Evolutionary conservation across 2,797 vertebrate species (phyloP).

Genomic region (Poecilia picta): DNA sequence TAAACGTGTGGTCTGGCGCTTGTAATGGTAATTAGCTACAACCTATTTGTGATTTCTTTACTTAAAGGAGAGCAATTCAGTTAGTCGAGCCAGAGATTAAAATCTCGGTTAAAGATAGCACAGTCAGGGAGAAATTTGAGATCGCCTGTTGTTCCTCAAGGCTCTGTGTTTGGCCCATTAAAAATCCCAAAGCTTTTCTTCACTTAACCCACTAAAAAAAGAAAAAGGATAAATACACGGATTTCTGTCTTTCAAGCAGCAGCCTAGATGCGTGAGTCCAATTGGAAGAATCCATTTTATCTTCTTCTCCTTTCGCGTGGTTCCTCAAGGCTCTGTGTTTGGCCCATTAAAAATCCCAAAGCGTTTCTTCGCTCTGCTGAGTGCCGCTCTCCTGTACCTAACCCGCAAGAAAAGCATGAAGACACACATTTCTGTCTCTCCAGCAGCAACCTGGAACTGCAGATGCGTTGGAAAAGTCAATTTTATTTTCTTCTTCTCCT

Average conservation of each 20-base stretch:
- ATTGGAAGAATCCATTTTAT: conserved; percentile 56
- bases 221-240: conserved; percentile 26
- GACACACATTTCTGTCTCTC: conserved; percentile 20
- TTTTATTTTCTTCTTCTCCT: conserved; percentile 22
- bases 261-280: conserved; percentile 25
- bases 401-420: conserved; percentile 56
- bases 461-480: conserved; percentile 65
- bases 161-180: conserved; percentile 60
- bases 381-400: conserved; percentile 31
- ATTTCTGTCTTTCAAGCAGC: conserved; percentile 42
- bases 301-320: conserved; percentile 30
- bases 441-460: conserved; percentile 38
- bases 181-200: conserved; percentile 15
- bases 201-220: conserved; percentile 56
- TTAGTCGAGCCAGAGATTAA: conserved; percentile 32
- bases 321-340: conserved; percentile 58
- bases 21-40: conserved; percentile 49
- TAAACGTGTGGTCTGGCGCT: conserved; percentile 18
- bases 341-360: conserved; percentile 49
- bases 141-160: conserved; percentile 54
- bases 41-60: conserved; percentile 38
- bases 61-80: conserved; percentile 16
- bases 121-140: conserved; percentile 42
- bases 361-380: conserved; percentile 53
- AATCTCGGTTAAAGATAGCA: conserved; percentile 44